Conservation (phyloP, 35 echinoderm and acorn worm genomes). For the Apostichopus japonicus region DNA sequence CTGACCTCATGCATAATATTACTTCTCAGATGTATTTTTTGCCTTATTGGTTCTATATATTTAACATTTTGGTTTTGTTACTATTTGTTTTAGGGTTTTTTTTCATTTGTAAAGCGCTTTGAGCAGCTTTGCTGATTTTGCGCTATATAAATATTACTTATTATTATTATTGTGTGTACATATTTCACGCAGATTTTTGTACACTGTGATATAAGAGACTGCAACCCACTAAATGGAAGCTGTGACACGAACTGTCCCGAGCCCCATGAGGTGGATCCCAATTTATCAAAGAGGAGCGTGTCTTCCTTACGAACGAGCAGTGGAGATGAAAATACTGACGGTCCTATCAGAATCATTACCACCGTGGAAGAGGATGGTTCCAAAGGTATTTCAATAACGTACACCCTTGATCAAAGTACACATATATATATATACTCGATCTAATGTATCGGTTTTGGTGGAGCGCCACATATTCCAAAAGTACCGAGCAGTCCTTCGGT, state of each 20-base stretch:
- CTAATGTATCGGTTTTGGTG: too few species aligned
- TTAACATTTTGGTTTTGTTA: too few species aligned
- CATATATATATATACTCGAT: too few species aligned
- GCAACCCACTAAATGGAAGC: neutral
- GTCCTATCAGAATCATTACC: neutral
- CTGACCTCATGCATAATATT: too few species aligned
- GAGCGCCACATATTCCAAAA: too few species aligned
- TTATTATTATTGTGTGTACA: neutral
- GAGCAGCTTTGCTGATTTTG: too few species aligned
- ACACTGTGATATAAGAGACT: neutral
- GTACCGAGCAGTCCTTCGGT: too few species aligned
- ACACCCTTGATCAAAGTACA: neutral
- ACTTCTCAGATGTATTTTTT: too few species aligned
- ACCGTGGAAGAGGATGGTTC: neutral
- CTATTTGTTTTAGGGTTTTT: too few species aligned
- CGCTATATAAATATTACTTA: too few species aligned
- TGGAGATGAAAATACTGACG: neutral
- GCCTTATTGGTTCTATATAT: too few species aligned
- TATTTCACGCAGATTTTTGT: slow-evolving; percentile 24
- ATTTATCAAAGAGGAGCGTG: slow-evolving; percentile 13
- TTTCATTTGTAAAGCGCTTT: too few species aligned
- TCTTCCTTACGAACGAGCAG: neutral
- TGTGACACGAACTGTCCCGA: neutral
- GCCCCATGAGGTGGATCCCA: neutral
- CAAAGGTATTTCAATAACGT: neutral